Percentiles rank a stretch among this genome's conserved stretches.
Conservation (phyloP, 2,113 vertebrate species). For the Oreotragus oreotragus region DNA sequence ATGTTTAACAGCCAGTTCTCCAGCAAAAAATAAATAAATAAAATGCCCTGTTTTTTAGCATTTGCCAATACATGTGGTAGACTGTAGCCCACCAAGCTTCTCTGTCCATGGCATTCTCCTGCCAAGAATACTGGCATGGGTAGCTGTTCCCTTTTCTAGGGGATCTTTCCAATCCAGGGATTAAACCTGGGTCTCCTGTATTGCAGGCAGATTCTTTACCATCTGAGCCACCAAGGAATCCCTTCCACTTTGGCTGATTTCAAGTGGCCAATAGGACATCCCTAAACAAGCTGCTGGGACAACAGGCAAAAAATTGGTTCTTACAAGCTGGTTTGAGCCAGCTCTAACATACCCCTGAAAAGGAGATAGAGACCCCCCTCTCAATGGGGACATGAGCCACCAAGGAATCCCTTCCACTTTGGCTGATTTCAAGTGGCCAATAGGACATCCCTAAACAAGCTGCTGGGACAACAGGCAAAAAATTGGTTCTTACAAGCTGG, state of each 20-base stretch:
- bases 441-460: not conserved
- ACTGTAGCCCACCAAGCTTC: not conserved
- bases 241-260: not conserved
- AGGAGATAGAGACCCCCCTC: not conserved
- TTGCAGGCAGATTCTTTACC: not conserved
- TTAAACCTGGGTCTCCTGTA: not conserved
- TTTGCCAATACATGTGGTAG: not conserved
- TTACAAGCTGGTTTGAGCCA: not conserved
- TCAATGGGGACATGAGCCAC: not conserved
- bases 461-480: not conserved
- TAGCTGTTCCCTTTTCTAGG: not conserved
- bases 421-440: not conserved
- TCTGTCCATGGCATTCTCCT: not conserved
- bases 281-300: not conserved
- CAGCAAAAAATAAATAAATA: not conserved
- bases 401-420: not conserved
- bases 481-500: not conserved
- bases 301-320: not conserved
- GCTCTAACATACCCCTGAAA: not conserved
- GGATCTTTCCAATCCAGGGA: not conserved
- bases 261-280: not conserved
- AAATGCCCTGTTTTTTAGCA: not conserved
- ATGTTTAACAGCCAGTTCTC: not conserved
- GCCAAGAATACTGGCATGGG: not conserved
- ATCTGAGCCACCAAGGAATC: not conserved